Conservation (phyloP, 2,113 vertebrate species). For the Paracanthobrama guichenoti region DNA sequence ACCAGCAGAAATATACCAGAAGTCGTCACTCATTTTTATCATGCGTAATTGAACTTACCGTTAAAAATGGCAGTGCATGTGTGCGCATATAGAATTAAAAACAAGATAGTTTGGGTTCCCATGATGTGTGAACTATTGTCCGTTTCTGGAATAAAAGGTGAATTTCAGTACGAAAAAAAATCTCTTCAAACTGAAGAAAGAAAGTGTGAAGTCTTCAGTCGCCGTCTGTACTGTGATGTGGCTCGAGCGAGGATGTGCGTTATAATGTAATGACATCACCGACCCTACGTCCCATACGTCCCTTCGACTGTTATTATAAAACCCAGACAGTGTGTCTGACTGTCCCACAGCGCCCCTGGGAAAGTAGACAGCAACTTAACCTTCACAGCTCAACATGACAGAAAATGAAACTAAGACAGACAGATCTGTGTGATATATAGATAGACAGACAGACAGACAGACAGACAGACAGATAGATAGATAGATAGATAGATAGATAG, state of each 20-base stretch:
- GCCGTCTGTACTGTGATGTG: neutral
- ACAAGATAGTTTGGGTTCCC: conserved; percentile 3
- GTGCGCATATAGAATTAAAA: neutral
- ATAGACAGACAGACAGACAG: too few species aligned
- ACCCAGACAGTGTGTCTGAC: neutral
- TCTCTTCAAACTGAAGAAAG: neutral
- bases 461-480: too few species aligned
- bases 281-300: neutral
- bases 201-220: neutral
- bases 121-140: neutral
- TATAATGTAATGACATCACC: neutral
- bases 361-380: too few species aligned
- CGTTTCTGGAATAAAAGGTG: neutral
- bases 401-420: too few species aligned
- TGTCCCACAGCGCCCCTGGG: neutral
- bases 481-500: too few species aligned
- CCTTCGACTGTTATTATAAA: neutral
- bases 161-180: neutral
- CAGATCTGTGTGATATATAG: too few species aligned
- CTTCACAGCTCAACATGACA: too few species aligned
- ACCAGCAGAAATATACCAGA: too few species aligned
- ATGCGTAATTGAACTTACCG: neutral
- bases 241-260: conserved; percentile 5
- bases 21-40: neutral
- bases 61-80: neutral